These are phyloP conservation scores for Acrossocheilus fasciatus DNA, from an alignment of 2,797 vertebrate genomes.

Conservation along the genomic window DNA sequence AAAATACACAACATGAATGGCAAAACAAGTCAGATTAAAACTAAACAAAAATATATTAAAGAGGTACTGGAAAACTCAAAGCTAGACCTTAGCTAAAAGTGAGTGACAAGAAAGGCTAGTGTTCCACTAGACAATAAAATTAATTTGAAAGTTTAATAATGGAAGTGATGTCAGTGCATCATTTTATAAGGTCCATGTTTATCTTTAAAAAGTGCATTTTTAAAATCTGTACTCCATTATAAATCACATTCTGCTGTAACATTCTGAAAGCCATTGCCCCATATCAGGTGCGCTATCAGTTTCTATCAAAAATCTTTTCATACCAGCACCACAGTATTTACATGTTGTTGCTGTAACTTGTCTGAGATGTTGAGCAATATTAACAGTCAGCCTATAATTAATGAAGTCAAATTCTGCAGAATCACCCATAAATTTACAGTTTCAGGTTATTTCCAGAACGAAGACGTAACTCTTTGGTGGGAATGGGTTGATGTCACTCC, in stretches of 20 bases:
- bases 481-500: not conserved
- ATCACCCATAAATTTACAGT: not conserved
- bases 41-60: slow-evolving; percentile 3
- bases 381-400: not conserved
- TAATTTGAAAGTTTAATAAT: not conserved
- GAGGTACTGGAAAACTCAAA: not conserved
- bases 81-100: not conserved
- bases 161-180: not conserved
- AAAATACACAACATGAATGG: not conserved
- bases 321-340: not conserved
- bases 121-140: not conserved
- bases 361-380: slow-evolving; percentile 8
- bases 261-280: slow-evolving; percentile 27
- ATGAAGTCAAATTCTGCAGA: not conserved
- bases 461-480: not conserved
- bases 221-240: not conserved
- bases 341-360: slow-evolving; percentile 24
- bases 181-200: not conserved
- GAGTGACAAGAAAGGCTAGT: not conserved
- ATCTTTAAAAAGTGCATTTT: not conserved
- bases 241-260: slow-evolving; percentile 30
- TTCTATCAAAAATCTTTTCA: not conserved
- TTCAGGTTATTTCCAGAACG: not conserved
- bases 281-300: slow-evolving; percentile 2
- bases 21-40: slow-evolving; percentile 26